Evolutionary conservation across 2,113 vertebrate species (phyloP).

Genomic region (Montifringilla adamsi): DNA sequence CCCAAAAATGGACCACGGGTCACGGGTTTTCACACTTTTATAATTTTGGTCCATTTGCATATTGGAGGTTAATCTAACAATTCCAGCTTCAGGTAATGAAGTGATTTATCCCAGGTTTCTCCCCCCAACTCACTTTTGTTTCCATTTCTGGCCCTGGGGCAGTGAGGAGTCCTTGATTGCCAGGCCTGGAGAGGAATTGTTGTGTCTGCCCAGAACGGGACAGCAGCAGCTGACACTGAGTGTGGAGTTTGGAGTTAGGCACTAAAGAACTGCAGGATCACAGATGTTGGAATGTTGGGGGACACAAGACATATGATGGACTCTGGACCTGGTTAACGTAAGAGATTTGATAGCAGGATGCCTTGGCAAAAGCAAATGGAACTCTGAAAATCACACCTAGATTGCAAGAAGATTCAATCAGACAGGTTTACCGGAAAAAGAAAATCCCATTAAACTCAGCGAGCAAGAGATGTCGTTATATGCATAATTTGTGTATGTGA

Average conservation of each 20-base stretch:
- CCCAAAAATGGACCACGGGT: accelerated
- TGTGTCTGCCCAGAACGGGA: not conserved
- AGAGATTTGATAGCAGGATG: no score
- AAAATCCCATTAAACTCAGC: no score
- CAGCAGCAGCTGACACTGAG: accelerated
- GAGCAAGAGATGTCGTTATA: no score
- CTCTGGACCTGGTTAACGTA: no score
- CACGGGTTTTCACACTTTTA: accelerated
- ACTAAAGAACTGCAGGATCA: not conserved
- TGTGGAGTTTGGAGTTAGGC: accelerated
- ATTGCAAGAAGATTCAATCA: no score
- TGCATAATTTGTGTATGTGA: no score
- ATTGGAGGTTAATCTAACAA: not conserved
- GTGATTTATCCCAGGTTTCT: not conserved
- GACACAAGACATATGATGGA: no score
- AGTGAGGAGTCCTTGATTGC: not conserved
- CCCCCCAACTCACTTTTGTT: not conserved
- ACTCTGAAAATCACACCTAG: no score
- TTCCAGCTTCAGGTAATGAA: not conserved
- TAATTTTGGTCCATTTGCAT: not conserved
- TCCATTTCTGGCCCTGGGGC: not conserved
- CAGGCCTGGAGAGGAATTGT: not conserved
- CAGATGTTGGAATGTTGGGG: no score
- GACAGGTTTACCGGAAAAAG: no score
- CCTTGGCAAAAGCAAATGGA: no score